Evolutionary conservation across 2,797 vertebrate species (phyloP).

Genomic region (Hirundo rustica): DNA sequence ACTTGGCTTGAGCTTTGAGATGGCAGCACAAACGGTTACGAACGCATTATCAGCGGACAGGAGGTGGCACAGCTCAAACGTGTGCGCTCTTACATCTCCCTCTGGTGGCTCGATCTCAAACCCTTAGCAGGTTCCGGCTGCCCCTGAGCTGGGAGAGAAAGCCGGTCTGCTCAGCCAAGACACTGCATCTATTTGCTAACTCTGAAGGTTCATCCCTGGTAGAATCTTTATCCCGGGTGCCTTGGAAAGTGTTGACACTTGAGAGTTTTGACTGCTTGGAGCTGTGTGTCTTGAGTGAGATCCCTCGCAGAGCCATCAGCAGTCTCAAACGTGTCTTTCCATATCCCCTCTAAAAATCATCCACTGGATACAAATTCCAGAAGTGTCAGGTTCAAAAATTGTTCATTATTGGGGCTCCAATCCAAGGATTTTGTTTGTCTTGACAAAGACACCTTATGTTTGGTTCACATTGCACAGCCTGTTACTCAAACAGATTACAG

Average conservation of each 20-base stretch:
- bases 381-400: not conserved
- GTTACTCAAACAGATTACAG: not conserved
- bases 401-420: not conserved
- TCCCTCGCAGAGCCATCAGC: not conserved
- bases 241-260: not conserved
- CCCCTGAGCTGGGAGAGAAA: not conserved
- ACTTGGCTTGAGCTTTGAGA: not conserved
- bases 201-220: not conserved
- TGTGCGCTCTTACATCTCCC: not conserved
- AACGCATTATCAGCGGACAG: rapidly evolving
- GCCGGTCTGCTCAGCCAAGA: not conserved
- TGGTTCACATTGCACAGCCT: not conserved
- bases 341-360: not conserved
- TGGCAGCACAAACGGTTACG: rapidly evolving
- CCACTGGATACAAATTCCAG: not conserved
- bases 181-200: no score
- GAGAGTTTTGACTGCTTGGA: not conserved
- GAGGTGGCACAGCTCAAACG: not conserved
- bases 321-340: not conserved
- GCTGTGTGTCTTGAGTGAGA: rapidly evolving
- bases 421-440: not conserved
- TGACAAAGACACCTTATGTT: not conserved
- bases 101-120: not conserved
- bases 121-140: rapidly evolving
- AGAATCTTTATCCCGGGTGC: rapidly evolving